Base-by-base conservation (phyloP, 2,797 vertebrate species). In the Anguilla pacifica region DNA sequence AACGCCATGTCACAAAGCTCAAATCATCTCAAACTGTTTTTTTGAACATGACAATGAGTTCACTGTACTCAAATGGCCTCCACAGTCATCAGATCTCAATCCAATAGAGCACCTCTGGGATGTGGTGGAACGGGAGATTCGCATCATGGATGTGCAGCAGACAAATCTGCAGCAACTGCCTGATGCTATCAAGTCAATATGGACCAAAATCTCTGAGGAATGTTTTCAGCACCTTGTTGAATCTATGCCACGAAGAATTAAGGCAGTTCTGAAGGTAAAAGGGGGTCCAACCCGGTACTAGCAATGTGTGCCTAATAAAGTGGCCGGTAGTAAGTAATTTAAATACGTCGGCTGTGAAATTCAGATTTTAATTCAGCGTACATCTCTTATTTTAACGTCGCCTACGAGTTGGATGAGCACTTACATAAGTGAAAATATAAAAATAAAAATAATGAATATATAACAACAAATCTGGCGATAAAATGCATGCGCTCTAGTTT, bases 81-180 rank as follows among this genome's bases (percentile, higher is more conserved):
- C 43, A 46, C 43, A 46, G 43, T 46, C 43, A 46, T 46, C 43
- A 46, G 43, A 46, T 6, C 43, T 46, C 43, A 46, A 46, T 46
- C 43, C 43, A 46, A 46, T 46, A 46, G 43, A 46, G 43, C 64
- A 86, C 61, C 64, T 86, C 74, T 86, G 85, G 85, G 85, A 86
- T 86, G 85, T 86, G 85, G 61, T 74, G 85, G 85, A 86, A 86
- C 55, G 19, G 85, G 85, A 86, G 49, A 86, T 86, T 86, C 67
- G 64, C 85, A 86, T 74, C 85, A 86, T 72, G 85, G 85, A 86
- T 86, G 85, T 86, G 85, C 85, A 86, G 85, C 85, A 67, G 35
- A 86, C 85, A 86, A 86, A 86, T 86, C 85, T 74, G 85, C 85
- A 86, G 61, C 64, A 74, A 86, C 85, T 49, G 85, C 67, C 35